These are phyloP conservation scores for Dolichoris vasculosae DNA, from an alignment of 1,140 invertebrate species.

Conservation along the genomic window DNA sequence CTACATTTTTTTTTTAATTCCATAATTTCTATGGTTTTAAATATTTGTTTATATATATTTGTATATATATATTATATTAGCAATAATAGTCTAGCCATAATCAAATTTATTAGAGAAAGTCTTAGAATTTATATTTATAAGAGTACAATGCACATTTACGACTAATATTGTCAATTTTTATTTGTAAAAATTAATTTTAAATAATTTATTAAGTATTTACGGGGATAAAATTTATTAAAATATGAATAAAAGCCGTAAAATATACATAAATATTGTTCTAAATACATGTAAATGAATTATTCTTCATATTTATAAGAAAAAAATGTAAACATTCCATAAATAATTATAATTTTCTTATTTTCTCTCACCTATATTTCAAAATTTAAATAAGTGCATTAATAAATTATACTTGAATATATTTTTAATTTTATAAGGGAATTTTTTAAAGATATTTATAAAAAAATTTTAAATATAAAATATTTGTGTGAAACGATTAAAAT, in stretches of 20 bases:
- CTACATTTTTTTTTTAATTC: too few relatives aligned
- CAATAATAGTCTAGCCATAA: not conserved
- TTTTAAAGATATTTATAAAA: too few relatives aligned
- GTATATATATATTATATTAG: not conserved
- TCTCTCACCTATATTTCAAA: not conserved
- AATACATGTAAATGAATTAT: too few relatives aligned
- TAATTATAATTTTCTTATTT: not conserved
- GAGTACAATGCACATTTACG: too few relatives aligned
- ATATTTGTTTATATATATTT: too few relatives aligned
- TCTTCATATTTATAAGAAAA: not conserved
- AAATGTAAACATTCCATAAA: not conserved
- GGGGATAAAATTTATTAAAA: not conserved
- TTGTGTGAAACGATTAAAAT: too few relatives aligned
- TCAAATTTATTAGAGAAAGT: not conserved
- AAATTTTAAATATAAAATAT: too few relatives aligned
- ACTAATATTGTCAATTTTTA: not conserved
- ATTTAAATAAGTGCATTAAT: not conserved
- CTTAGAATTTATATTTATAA: not conserved
- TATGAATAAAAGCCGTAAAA: not conserved
- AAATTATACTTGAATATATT: too few relatives aligned
- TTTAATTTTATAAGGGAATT: too few relatives aligned
- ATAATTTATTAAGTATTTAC: not conserved
- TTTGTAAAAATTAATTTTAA: not conserved
- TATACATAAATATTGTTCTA: conserved; percentile 2
- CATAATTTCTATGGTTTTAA: too few relatives aligned